Conservation (phyloP, 2,888 invertebrate species). For the Mesodorylaimus sp. region DNA sequence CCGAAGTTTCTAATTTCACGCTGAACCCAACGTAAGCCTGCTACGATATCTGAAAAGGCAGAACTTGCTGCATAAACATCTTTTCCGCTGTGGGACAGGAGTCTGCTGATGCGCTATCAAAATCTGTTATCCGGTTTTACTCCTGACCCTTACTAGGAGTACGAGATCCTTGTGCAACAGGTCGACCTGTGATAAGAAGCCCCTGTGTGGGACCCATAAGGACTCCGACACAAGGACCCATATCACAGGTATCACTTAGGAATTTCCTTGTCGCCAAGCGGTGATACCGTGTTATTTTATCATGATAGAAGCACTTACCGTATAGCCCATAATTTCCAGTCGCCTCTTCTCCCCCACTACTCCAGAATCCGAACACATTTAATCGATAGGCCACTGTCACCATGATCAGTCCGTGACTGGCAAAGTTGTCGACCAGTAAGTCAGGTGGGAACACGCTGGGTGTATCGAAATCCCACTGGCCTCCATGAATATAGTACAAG, state of each 20-base stretch:
- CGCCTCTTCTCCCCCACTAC: conserved; percentile 5
- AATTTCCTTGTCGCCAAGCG: too few relatives aligned
- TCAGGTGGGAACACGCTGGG: conserved; percentile 9
- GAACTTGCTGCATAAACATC: too few relatives aligned
- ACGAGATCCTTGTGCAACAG: too few relatives aligned
- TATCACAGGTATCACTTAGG: too few relatives aligned
- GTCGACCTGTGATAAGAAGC: too few relatives aligned
- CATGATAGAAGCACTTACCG: conserved; percentile 3
- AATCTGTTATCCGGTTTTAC: too few relatives aligned
- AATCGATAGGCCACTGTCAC: conserved; percentile 10
- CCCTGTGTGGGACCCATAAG: too few relatives aligned
- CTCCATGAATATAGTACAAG: conserved; percentile 11
- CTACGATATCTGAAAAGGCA: conserved; percentile 10
- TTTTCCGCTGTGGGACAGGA: too few relatives aligned
- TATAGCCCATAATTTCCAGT: conserved; percentile 7
- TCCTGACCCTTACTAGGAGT: too few relatives aligned
- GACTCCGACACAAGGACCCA: too few relatives aligned
- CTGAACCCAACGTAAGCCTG: conserved; percentile 10
- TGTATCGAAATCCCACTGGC: conserved; percentile 9
- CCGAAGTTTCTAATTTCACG: conserved; percentile 14
- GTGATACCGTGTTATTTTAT: too few relatives aligned
- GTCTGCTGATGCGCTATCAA: too few relatives aligned
- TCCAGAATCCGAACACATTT: conserved; percentile 11
- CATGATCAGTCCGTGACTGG: conserved; percentile 2
- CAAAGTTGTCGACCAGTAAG: conserved; percentile 11